These are phyloP conservation scores for Temnothorax nylanderi DNA, from an alignment of 1,140 invertebrate genomes.

Conservation along the genomic window DNA sequence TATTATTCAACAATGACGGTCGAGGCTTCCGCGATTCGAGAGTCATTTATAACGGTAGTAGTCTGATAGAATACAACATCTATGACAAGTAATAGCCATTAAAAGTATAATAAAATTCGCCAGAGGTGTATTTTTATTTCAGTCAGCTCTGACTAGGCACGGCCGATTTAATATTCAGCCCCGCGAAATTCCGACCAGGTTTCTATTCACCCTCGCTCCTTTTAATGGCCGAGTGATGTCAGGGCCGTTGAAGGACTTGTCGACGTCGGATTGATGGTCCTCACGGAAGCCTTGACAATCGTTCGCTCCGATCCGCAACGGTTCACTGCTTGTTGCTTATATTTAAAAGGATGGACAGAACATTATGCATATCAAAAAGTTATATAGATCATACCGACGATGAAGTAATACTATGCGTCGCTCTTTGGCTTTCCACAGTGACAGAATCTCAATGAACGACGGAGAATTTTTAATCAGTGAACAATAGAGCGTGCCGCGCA, in stretches of 20 bases:
- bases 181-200: slow-evolving; percentile 23
- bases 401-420: background rate
- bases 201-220: background rate
- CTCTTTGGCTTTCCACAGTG: background rate
- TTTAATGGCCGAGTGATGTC: slow-evolving; percentile 1
- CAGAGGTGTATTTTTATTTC: slow-evolving; percentile 16
- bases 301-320: background rate
- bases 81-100: background rate
- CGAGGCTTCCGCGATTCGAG: background rate
- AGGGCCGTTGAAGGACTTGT: slow-evolving; percentile 1
- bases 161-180: slow-evolving; percentile 5
- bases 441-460: background rate
- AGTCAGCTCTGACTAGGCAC: background rate
- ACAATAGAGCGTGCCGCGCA: slow-evolving; percentile 29
- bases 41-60: slow-evolving; percentile 25
- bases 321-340: background rate
- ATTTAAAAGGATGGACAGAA: background rate
- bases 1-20: background rate
- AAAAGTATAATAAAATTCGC: slow-evolving; percentile 11
- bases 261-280: background rate
- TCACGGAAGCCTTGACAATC: background rate
- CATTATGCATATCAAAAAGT: background rate
- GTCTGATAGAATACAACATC: background rate
- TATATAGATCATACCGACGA: background rate
- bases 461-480: background rate